Conservation (phyloP, 2,797 vertebrate genomes). For the Thaleichthys pacificus region DNA sequence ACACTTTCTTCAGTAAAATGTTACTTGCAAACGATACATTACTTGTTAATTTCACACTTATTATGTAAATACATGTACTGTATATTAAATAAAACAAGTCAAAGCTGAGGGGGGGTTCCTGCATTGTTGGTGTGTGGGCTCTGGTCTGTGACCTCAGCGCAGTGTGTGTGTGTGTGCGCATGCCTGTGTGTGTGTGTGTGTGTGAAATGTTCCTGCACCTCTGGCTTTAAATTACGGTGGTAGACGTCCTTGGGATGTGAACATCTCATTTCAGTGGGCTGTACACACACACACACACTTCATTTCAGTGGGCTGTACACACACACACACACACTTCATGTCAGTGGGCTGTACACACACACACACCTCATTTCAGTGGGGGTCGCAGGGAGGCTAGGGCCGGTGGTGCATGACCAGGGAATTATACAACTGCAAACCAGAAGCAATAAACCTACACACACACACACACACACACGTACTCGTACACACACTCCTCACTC, state of each 20-base stretch:
- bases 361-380: slow-evolving; percentile 59
- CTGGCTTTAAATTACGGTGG: slow-evolving; percentile 75
- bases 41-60: too few species aligned
- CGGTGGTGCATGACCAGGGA: slow-evolving; percentile 67
- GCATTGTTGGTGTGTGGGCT: background rate
- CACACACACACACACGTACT: slow-evolving; percentile 23
- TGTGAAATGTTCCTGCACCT: slow-evolving; percentile 67
- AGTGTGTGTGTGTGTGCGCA: slow-evolving; percentile 18
- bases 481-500: slow-evolving; percentile 16
- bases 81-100: too few species aligned
- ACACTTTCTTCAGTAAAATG: too few species aligned
- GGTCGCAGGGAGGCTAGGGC: slow-evolving; percentile 68
- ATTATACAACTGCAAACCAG: slow-evolving; percentile 65
- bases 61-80: too few species aligned
- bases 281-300: slow-evolving; percentile 8
- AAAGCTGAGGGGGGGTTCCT: too few species aligned
- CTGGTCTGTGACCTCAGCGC: too few species aligned
- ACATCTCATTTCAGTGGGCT: slow-evolving; percentile 73
- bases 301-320: too few species aligned
- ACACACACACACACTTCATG: too few species aligned
- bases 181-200: slow-evolving; percentile 2
- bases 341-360: too few species aligned
- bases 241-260: slow-evolving; percentile 77
- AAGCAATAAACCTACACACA: slow-evolving; percentile 65
- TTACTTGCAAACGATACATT: too few species aligned